phyloP scores from a whole-genome alignment of 2,888 invertebrate species.

The Colostygia pectinataria region DNA sequence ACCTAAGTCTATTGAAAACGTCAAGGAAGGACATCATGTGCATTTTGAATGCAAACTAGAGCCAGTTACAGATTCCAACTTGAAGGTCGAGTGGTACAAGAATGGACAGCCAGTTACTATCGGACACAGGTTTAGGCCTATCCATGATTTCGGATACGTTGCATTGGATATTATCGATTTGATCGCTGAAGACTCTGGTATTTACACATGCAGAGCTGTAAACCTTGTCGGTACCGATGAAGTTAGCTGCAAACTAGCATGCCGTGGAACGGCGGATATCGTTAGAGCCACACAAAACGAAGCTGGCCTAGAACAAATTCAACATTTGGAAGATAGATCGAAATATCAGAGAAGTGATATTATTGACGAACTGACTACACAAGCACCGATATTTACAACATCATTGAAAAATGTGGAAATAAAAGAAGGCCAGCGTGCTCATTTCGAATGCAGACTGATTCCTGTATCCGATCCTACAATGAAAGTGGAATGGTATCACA shows the following conservation, averaged over 20 bases:
- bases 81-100: conserved; percentile 98
- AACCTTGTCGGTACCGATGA: conserved; percentile 96
- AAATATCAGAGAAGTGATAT: conserved; percentile 89
- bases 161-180: conserved; percentile 97
- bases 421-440: conserved; percentile 96
- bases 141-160: conserved; percentile 99
- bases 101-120: conserved; percentile 96
- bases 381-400: conserved; percentile 96
- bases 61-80: conserved; percentile 97
- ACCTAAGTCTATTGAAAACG: conserved; percentile 92
- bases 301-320: conserved; percentile 93
- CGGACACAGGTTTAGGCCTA: conserved; percentile 97
- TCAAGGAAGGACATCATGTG: conserved; percentile 94
- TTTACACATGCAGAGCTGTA: conserved; percentile 96
- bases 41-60: conserved; percentile 99
- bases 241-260: conserved; percentile 88
- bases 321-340: conserved; percentile 92
- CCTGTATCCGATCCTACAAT: conserved; percentile 96
- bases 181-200: conserved; percentile 97
- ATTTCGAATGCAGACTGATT: conserved; percentile 96
- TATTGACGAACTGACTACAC: conserved; percentile 92
- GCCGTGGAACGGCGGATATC: conserved; percentile 90
- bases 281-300: conserved; percentile 94
- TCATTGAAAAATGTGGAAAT: conserved; percentile 96
- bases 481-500: conserved; percentile 98